Conservation (phyloP, 2,888 invertebrate genomes). For the Euzophera pinguis region DNA sequence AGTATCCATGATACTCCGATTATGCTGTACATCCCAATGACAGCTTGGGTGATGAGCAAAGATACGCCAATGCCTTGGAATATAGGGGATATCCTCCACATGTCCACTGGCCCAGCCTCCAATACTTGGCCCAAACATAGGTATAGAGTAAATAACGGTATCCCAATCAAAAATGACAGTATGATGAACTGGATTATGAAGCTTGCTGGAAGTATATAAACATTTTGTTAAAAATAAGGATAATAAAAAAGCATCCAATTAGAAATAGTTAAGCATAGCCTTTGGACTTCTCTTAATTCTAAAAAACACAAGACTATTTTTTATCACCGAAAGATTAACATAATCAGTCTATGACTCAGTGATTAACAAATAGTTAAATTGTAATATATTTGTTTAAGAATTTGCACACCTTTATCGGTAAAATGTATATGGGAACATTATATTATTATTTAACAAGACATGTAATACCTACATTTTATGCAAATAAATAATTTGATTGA, state of each 20-base stretch:
- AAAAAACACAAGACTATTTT: no score
- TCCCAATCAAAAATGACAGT: slow-evolving; percentile 88
- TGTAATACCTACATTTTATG: no score
- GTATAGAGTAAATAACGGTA: slow-evolving; percentile 91
- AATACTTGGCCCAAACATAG: slow-evolving; percentile 92
- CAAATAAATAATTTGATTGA: no score
- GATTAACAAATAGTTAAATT: no score
- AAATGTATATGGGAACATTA: no score
- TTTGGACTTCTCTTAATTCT: no score
- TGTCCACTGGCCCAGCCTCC: slow-evolving; percentile 91
- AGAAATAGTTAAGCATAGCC: no score
- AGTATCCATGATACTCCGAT: slow-evolving; percentile 95
- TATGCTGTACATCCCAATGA: slow-evolving; percentile 92
- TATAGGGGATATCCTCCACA: slow-evolving; percentile 96
- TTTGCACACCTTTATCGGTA: no score
- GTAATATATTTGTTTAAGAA: no score
- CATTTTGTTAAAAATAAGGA: neutral
- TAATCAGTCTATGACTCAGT: no score
- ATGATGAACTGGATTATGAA: slow-evolving; percentile 94
- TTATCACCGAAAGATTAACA: no score
- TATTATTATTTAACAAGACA: no score
- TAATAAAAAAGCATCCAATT: neutral
- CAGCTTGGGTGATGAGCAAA: slow-evolving; percentile 87
- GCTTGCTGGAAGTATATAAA: slow-evolving; percentile 81
- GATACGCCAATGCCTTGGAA: slow-evolving; percentile 94